phyloP scores from a whole-genome alignment of 1,140 invertebrate genomes.

The Homalodisca vitripennis region DNA sequence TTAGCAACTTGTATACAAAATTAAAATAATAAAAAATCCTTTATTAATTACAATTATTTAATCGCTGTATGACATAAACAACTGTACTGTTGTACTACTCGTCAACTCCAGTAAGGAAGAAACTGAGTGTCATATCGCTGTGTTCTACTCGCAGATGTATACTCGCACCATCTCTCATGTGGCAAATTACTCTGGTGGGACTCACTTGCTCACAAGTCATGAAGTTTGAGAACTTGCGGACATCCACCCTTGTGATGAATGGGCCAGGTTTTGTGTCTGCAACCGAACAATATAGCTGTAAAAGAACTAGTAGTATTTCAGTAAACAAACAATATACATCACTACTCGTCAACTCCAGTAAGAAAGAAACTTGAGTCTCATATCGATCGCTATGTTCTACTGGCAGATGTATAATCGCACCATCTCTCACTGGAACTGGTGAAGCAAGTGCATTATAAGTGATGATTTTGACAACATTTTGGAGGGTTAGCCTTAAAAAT shows the following conservation, averaged over 20 bases:
- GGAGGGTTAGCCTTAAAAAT: no score
- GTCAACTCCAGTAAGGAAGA: constrained; percentile 12
- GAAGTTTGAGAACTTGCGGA: constrained; percentile 4
- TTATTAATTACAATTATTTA: no score
- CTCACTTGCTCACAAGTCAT: constrained; percentile 5
- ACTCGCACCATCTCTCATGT: not conserved
- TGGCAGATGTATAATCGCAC: not conserved
- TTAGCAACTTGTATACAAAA: no score
- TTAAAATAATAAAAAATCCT: no score
- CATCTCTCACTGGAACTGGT: no score
- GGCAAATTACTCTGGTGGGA: constrained; percentile 2
- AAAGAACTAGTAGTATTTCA: no score
- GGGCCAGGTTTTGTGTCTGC: no score
- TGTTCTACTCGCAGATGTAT: constrained; percentile 2
- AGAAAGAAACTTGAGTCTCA: not conserved
- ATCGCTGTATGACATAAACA: not conserved
- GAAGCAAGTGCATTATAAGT: no score
- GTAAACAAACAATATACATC: no score
- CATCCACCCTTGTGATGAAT: constrained; percentile 1
- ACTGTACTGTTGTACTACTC: not conserved
- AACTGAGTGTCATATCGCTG: not conserved
- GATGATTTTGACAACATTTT: no score
- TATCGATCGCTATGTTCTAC: constrained; percentile 1
- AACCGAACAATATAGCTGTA: no score
- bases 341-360: constrained; percentile 10